Evolutionary conservation across 1,140 invertebrate species (phyloP).

Genomic region (fruit fly (Drosophila melanogaster)): DNA sequence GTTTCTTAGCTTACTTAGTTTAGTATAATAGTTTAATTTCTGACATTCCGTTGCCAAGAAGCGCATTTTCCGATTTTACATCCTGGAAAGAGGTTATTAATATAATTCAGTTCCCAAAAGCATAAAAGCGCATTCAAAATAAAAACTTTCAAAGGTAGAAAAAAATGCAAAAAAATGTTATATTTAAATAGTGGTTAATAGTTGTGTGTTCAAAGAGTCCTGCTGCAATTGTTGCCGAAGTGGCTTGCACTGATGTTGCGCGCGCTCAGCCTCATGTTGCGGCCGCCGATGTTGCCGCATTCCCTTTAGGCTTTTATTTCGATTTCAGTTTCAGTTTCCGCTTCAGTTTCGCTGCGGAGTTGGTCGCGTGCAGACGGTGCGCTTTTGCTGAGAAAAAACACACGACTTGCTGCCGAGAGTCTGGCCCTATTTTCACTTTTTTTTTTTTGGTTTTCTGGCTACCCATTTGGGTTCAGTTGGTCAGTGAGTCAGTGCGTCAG

Average conservation of each 20-base stretch:
- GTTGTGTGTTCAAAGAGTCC: no score
- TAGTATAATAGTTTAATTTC: no score
- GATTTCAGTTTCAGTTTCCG: constrained; percentile 23
- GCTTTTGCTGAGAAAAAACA: constrained; percentile 5
- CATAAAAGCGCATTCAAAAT: no score
- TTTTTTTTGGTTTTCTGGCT: constrained; percentile 1
- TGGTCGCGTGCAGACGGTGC: constrained; percentile 56
- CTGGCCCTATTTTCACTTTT: constrained; percentile 2
- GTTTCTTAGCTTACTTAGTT: no score
- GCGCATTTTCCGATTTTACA: no score
- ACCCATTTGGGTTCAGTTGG: constrained; percentile 3
- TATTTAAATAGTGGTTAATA: no score
- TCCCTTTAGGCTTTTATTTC: constrained; percentile 21
- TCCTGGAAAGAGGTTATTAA: no score
- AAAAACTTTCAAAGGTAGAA: no score
- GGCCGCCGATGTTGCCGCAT: constrained; percentile 6
- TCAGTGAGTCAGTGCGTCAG: constrained; percentile 23
- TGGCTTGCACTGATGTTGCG: constrained; percentile 5
- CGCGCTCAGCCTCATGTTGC: constrained; percentile 12
- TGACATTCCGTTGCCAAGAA: no score
- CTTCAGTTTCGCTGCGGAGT: constrained; percentile 68
- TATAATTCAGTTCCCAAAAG: no score
- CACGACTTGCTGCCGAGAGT: constrained; percentile 10
- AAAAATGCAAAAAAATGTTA: no score
- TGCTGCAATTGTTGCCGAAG: background rate